phyloP scores from a whole-genome alignment of 1,140 invertebrate genomes.

The Centruroides sculpturatus region DNA sequence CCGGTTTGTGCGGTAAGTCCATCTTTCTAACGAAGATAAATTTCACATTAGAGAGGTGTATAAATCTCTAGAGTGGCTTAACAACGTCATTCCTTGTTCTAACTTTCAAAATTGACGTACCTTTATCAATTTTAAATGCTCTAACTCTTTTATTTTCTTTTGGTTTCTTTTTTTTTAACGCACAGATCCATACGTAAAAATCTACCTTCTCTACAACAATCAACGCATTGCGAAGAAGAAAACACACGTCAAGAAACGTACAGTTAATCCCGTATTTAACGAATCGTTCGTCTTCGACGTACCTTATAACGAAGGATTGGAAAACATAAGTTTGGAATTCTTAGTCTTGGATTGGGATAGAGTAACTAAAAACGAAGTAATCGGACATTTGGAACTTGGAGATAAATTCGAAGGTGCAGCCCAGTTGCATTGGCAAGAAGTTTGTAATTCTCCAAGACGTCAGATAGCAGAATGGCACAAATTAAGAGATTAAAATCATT shows the following conservation, averaged over 20 bases:
- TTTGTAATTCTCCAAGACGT: slow-evolving; percentile 83
- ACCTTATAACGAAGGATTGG: slow-evolving; percentile 55
- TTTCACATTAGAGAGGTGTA: no score
- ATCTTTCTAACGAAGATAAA: not conserved
- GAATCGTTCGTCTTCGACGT: slow-evolving; percentile 67
- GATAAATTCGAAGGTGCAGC: slow-evolving; percentile 56
- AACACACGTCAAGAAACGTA: slow-evolving; percentile 96
- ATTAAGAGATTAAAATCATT: slow-evolving; percentile 31
- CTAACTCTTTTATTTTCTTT: not conserved
- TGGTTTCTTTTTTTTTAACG: no score
- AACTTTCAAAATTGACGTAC: not conserved
- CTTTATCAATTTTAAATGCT: not conserved
- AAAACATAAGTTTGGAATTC: slow-evolving; percentile 81
- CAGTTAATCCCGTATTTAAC: slow-evolving; percentile 95
- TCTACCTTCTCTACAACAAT: slow-evolving; percentile 92
- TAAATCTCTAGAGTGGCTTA: not conserved
- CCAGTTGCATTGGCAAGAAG: slow-evolving; percentile 89
- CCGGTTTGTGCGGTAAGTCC: slow-evolving; percentile 58
- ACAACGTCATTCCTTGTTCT: not conserved
- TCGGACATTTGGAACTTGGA: slow-evolving; percentile 83
- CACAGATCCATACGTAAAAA: slow-evolving; percentile 72
- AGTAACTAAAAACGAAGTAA: slow-evolving; percentile 96
- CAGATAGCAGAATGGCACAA: slow-evolving; percentile 99
- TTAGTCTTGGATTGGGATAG: slow-evolving; percentile 91
- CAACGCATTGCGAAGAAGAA: slow-evolving; percentile 97